Percentiles rank a stretch among this genome's conserved stretches.
phyloP scores from a whole-genome alignment of 2,113 vertebrate genomes.

The Strigops habroptila region DNA sequence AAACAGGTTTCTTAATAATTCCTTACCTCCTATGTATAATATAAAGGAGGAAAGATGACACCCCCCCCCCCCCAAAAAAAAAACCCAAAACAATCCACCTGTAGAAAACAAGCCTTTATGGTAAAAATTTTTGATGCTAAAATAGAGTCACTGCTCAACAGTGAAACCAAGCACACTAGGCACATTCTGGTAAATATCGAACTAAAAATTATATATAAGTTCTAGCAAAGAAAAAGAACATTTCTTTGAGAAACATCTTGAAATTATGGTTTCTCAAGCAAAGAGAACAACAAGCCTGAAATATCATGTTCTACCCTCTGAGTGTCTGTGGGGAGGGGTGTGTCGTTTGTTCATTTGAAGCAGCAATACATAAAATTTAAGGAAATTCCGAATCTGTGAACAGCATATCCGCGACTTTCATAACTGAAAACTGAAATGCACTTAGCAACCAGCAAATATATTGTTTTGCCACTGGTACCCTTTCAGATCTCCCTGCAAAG shows the following conservation, averaged over 20 bases:
- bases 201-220: background rate
- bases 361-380: background rate
- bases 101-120: background rate
- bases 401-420: background rate
- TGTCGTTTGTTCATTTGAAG: background rate
- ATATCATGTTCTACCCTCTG: background rate
- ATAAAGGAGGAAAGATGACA: background rate
- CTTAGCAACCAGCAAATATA: background rate
- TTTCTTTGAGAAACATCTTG: background rate
- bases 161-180: background rate
- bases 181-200: background rate
- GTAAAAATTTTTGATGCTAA: background rate
- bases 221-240: background rate
- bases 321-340: background rate
- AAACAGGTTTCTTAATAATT: background rate
- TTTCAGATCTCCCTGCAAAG: background rate
- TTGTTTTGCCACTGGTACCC: background rate
- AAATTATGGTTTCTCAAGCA: background rate
- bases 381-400: background rate
- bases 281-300: background rate
- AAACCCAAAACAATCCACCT: rapidly evolving
- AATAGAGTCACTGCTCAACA: background rate
- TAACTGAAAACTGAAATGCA: background rate
- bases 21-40: background rate
- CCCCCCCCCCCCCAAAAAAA: background rate